Base-by-base conservation (phyloP, 2,888 invertebrate genomes). In the Lochmaea crataegi region DNA sequence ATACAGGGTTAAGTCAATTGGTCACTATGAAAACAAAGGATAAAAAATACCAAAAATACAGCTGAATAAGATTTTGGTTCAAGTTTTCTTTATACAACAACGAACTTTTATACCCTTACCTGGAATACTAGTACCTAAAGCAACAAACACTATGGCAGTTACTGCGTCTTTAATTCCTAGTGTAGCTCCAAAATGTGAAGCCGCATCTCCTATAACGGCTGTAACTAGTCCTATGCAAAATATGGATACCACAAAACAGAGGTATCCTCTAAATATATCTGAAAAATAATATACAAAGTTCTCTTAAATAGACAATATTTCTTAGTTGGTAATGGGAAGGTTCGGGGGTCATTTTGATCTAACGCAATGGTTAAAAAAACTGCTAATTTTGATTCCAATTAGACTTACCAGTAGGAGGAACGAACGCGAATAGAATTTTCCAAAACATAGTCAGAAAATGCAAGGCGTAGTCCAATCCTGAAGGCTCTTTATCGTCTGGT, bases 91-190 rank as follows among this genome's bases (percentile, higher is more conserved):
- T 32, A 32, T 32, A 32, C 5, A 6, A 32, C 32, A 32, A 32
- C 32, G 4, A 32, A 32, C 5, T 32, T 64, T 32, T 45, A 22
- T 72, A 26, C 41, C 57, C 86, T 88, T 87, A 97, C 97, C 97
- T 88, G 99, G 99, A 88, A 99, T 94, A 88, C 97, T 98, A 76
- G 99, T 99, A 80, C 99, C 99, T 77, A 99, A 90, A 12, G 99
- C 99, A 22, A 99, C 99, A 86, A 99, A 97, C 57, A 96, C 94
- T 82, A 99, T 96, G 81, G 99, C 99, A 64, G 99, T 99, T 78
- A 99, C 97, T 7, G 97, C 93, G 87, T 99, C 99, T 88, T 95
- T 94, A 83, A 99, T 93, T 79, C 98, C 98, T 70, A 99, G 91
- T 38, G 97, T 98, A 87, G 98, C 98, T 78, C 99, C 99, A 86